A percentile compares a stretch with the other conserved stretches of the same genome.
phyloP scores from a whole-genome alignment of 2,888 invertebrate species.

The Trichopria drosophilae region DNA sequence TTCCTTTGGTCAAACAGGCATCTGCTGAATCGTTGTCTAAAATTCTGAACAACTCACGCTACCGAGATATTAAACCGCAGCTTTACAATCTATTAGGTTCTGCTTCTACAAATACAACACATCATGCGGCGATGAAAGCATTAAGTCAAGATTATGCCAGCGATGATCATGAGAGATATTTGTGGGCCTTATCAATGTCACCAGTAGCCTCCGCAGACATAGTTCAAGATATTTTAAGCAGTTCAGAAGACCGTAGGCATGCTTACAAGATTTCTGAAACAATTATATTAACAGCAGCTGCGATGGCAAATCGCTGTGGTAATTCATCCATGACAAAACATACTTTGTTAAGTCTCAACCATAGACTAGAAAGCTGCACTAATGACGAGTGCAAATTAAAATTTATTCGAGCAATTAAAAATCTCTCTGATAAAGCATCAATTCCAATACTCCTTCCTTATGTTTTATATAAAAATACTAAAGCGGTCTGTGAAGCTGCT shows the following conservation, averaged over 20 bases:
- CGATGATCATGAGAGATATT: slow-evolving; percentile 71
- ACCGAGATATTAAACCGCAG: slow-evolving; percentile 65
- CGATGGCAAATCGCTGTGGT: slow-evolving; percentile 61
- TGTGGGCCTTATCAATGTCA: slow-evolving; percentile 73
- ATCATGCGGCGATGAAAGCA: slow-evolving; percentile 70
- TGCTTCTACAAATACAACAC: slow-evolving; percentile 69
- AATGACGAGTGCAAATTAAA: slow-evolving; percentile 64
- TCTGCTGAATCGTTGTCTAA: slow-evolving; percentile 65
- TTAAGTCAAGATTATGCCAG: slow-evolving; percentile 63
- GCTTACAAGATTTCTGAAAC: slow-evolving; percentile 70
- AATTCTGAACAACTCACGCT: slow-evolving; percentile 63
- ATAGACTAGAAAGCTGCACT: slow-evolving; percentile 61
- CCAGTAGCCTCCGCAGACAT: slow-evolving; percentile 65
- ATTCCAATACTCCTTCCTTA: slow-evolving; percentile 65
- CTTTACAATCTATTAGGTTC: slow-evolving; percentile 73
- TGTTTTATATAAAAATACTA: slow-evolving; percentile 61
- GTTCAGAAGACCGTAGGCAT: slow-evolving; percentile 59
- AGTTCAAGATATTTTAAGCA: slow-evolving; percentile 59
- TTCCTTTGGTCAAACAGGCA: slow-evolving; percentile 66
- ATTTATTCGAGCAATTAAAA: slow-evolving; percentile 71
- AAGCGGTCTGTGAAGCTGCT: slow-evolving; percentile 66
- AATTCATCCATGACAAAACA: slow-evolving; percentile 43
- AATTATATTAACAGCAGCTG: slow-evolving; percentile 67
- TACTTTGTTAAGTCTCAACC: slow-evolving; percentile 49
- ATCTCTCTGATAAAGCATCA: slow-evolving; percentile 66